Evolutionary conservation across 2,888 invertebrate species (phyloP).

Genomic region (Lottia scabra): DNA sequence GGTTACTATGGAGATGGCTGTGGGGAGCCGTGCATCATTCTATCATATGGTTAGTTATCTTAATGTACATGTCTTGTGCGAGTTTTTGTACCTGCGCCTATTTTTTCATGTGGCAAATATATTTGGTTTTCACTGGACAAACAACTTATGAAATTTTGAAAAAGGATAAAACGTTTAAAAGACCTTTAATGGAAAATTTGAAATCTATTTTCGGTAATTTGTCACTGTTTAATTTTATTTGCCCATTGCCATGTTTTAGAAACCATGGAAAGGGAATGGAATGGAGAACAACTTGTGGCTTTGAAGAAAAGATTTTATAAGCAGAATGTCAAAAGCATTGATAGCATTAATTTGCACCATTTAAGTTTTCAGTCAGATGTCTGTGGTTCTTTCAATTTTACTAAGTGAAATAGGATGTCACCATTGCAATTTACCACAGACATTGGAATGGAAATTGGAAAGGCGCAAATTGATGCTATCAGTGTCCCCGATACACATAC

Average conservation of each 20-base stretch:
- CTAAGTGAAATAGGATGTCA: no score
- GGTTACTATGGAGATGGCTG: conserved; percentile 38
- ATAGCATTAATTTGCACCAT: no score
- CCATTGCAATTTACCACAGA: no score
- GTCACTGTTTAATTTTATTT: conserved; percentile 56
- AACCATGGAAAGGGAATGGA: conserved; percentile 51
- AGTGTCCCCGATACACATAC: no score
- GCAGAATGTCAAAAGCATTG: no score
- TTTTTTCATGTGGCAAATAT: conserved; percentile 53
- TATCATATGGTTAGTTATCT: conserved; percentile 37
- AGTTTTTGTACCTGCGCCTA: conserved; percentile 40
- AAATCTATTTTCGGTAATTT: conserved; percentile 60
- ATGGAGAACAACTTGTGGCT: conserved; percentile 38
- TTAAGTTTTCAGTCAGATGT: no score
- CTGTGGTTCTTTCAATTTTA: no score
- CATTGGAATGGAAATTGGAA: no score
- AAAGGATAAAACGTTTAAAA: conserved; percentile 43
- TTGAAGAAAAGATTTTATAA: conserved; percentile 2
- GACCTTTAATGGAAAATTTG: conserved; percentile 40
- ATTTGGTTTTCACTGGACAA: conserved; percentile 49
- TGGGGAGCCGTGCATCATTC: conserved; percentile 36
- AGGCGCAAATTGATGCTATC: no score
- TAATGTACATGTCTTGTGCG: conserved; percentile 42
- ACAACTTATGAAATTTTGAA: conserved; percentile 58
- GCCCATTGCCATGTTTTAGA: conserved; percentile 52